phyloP scores from a whole-genome alignment of 1,140 invertebrate species.

The Rhopalosiphum maidis region DNA sequence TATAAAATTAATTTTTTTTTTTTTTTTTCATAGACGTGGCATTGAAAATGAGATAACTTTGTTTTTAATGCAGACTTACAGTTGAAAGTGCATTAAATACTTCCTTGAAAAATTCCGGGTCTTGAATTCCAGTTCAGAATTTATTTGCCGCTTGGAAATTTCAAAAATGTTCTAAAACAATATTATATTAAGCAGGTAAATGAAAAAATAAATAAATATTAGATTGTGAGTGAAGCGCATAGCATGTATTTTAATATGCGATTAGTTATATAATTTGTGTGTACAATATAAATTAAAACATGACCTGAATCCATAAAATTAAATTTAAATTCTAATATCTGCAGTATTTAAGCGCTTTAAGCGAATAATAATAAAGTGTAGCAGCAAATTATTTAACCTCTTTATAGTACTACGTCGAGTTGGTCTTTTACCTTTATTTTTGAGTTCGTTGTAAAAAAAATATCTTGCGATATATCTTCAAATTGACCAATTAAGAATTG shows the following conservation, averaged over 20 bases:
- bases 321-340: background rate
- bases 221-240: too few species aligned
- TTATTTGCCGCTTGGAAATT: background rate
- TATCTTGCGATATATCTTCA: too few species aligned
- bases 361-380: background rate
- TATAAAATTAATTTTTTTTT: background rate
- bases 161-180: background rate
- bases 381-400: background rate
- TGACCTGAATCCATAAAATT: background rate
- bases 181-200: background rate
- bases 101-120: background rate
- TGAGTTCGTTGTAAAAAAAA: too few species aligned
- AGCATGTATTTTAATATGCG: too few species aligned
- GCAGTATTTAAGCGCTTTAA: background rate
- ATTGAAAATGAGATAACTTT: background rate
- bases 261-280: background rate
- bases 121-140: background rate
- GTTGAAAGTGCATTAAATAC: background rate
- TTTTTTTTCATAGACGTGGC: background rate
- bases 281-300: background rate
- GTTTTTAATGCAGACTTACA: background rate
- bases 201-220: background rate
- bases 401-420: too few species aligned
- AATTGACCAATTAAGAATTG: too few species aligned
- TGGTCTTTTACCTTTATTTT: too few species aligned